phyloP scores from a whole-genome alignment of 2,888 invertebrate genomes.

The Eugnorisma glareosa region DNA sequence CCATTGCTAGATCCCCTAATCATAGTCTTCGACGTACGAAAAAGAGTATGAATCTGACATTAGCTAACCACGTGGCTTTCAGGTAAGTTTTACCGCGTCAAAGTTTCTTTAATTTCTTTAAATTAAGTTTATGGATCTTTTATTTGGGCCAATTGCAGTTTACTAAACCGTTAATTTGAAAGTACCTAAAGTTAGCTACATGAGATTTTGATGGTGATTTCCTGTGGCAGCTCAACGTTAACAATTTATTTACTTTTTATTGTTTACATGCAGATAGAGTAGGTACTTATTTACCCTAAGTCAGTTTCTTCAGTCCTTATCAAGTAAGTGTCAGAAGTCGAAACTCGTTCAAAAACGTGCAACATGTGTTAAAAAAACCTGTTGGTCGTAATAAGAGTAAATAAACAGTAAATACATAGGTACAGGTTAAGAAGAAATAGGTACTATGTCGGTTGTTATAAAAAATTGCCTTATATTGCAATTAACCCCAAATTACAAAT shows the following conservation, averaged over 20 bases:
- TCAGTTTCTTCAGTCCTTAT: background rate
- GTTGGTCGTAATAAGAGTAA: background rate
- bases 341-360: background rate
- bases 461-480: background rate
- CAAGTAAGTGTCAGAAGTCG: slow-evolving; percentile 7
- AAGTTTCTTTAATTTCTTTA: background rate
- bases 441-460: background rate
- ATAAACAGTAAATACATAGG: background rate
- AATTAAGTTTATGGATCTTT: background rate
- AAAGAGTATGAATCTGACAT: background rate
- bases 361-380: background rate
- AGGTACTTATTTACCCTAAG: background rate
- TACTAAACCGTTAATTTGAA: background rate
- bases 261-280: background rate
- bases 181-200: background rate
- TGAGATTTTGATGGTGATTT: background rate
- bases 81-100: background rate
- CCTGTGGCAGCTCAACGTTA: background rate
- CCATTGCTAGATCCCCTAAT: background rate
- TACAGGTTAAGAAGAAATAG: background rate
- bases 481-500: background rate
- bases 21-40: background rate
- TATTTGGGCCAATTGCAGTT: background rate
- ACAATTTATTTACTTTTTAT: background rate
- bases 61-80: background rate